phyloP scores from a whole-genome alignment of 2,113 vertebrate genomes.

The Pseudonaja textilis region DNA sequence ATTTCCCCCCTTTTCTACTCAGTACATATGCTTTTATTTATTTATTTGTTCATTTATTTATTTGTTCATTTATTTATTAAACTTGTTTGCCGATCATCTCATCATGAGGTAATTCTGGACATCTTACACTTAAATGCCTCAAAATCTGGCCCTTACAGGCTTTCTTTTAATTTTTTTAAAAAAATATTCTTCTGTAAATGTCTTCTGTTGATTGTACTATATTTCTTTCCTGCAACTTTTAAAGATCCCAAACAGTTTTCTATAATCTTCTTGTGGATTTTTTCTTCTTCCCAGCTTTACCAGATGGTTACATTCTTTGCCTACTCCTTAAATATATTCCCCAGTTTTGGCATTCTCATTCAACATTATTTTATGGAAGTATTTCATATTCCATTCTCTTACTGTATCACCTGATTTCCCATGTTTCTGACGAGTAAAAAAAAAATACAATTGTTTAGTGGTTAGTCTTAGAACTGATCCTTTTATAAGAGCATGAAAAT shows the following conservation, averaged over 20 bases:
- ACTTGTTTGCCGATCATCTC: neutral
- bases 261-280: neutral
- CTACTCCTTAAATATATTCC: conserved; percentile 19
- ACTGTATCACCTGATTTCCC: conserved; percentile 40
- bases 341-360: conserved; percentile 15
- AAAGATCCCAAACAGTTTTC: conserved; percentile 14
- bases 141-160: neutral
- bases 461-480: conserved; percentile 18
- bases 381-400: conserved; percentile 36
- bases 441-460: conserved; percentile 35
- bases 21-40: neutral
- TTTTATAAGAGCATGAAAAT: conserved; percentile 34
- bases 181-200: neutral
- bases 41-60: too few relatives aligned
- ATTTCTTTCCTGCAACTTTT: conserved; percentile 28
- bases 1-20: neutral
- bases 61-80: too few relatives aligned
- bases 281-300: conserved; percentile 23
- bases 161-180: neutral
- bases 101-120: neutral
- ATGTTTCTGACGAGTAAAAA: conserved; percentile 44
- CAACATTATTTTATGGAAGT: conserved; percentile 31
- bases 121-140: neutral
- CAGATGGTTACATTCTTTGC: conserved; percentile 29
- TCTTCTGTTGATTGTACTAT: neutral